These are phyloP conservation scores for Chymomyza caudatula DNA, from an alignment of 2,888 invertebrate species.

Conservation along the genomic window DNA sequence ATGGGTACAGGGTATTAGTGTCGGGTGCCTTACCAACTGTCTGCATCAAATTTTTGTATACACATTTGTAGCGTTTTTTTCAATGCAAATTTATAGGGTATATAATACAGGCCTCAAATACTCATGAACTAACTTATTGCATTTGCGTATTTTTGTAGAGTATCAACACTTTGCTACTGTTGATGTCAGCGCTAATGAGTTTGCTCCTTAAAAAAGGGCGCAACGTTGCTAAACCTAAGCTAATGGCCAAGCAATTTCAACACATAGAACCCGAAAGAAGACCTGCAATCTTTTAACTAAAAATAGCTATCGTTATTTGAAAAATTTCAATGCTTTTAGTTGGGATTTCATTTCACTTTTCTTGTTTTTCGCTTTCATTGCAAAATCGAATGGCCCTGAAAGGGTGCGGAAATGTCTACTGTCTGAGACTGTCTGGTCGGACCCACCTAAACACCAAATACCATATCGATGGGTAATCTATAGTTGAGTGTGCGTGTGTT, in stretches of 20 bases:
- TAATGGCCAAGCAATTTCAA: neutral
- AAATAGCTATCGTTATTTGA: neutral
- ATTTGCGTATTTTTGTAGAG: too few relatives aligned
- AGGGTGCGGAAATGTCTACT: constrained; percentile 39
- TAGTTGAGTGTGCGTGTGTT: too few relatives aligned
- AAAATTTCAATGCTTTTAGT: neutral
- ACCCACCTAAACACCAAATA: neutral
- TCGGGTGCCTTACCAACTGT: too few relatives aligned
- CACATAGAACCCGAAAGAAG: neutral
- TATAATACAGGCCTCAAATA: too few relatives aligned
- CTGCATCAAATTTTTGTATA: too few relatives aligned
- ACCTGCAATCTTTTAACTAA: neutral
- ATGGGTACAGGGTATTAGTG: too few relatives aligned
- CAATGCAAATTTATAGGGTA: too few relatives aligned
- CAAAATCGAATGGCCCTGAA: constrained; percentile 4
- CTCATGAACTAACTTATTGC: too few relatives aligned
- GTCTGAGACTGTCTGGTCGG: neutral
- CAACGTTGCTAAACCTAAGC: neutral
- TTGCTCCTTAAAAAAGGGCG: neutral
- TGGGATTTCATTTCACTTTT: neutral
- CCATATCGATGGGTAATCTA: neutral
- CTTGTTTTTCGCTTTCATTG: neutral
- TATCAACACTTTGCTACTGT: too few relatives aligned
- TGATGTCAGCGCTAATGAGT: too few relatives aligned
- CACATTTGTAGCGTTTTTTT: too few relatives aligned